Evolutionary conservation across 2,797 vertebrate genomes (phyloP), one percentile per base, ranked within the genome.

Genomic region (Typhlichthys subterraneus): DNA sequence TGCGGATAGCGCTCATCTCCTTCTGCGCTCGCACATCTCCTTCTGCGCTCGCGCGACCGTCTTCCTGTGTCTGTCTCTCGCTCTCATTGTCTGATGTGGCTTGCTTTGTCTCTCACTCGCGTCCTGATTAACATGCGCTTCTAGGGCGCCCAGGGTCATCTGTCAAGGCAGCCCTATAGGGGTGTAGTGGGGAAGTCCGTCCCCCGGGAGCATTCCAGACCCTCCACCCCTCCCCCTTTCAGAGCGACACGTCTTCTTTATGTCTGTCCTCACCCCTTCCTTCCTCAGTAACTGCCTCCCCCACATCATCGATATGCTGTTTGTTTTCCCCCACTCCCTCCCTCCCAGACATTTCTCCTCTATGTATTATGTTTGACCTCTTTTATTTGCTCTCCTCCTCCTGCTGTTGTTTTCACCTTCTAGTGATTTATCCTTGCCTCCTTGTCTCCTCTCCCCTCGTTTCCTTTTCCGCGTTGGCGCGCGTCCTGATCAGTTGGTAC

Each of bases 111-210:
- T 75, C 12, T 45, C 15, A 11, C 42, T 45, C 50, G 42, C 49
- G 45, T 17, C 12, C 67, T 88, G 81, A 87, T 89, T 89, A 88
- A 83, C 70, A 87, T 88, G 75, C 86, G 84, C 76, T 79, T 79
- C 72, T 72, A 75, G 33, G 8, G 33, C 33, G 33, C 74, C 73
- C 79, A n/a, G 70, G 70, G 63, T 82, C 70, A 15, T 79, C 80
- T 84, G 79, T 85, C 80, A 84, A 84, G 76, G 59, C 73, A 48
- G 82, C 55, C 68, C 75, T 72, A 80, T 61, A 68, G 55, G 11
- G 57, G 66, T 76, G 70, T 19, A 79, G 23, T 23, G 23, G 23
- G 81, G 63, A 77, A 79, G 87, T 79, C 64, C 76, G 75, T 72
- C 87, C 82, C 80, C 2, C 67, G 87, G 82, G 89, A 88, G 71